phyloP scores from a whole-genome alignment of 2,797 vertebrate species.

The Sebastes taczanowskii region DNA sequence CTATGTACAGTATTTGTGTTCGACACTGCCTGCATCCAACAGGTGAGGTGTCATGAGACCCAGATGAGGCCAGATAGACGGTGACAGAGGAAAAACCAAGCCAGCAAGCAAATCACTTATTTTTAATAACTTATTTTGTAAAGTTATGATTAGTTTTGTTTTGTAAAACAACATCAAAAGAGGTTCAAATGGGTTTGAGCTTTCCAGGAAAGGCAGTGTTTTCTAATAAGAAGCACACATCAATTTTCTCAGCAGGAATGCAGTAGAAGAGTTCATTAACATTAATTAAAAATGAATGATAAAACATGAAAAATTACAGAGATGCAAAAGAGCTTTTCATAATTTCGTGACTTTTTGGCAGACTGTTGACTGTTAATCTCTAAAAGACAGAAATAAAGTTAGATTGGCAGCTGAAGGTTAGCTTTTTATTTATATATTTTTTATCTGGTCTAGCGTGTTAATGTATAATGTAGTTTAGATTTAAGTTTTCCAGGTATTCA shows the following conservation, averaged over 20 bases:
- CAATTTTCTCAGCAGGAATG: neutral
- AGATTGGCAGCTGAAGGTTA: neutral
- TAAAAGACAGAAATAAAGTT: neutral
- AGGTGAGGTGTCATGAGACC: neutral
- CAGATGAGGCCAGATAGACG: neutral
- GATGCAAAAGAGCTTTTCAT: neutral
- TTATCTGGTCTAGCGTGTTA: rapidly evolving
- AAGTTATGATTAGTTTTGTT: constrained; percentile 10
- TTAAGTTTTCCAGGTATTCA: too few relatives aligned
- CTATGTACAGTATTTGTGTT: neutral
- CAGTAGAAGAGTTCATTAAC: neutral
- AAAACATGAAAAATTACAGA: neutral
- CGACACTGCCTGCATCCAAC: neutral
- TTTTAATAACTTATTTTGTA: neutral
- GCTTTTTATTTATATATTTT: neutral
- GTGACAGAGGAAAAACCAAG: neutral
- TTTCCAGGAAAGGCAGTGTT: neutral
- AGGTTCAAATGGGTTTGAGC: constrained; percentile 22
- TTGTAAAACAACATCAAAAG: constrained; percentile 7
- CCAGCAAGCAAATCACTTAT: neutral
- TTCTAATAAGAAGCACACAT: neutral
- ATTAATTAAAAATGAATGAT: neutral
- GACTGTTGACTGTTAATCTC: neutral
- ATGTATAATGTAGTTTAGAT: too few relatives aligned
- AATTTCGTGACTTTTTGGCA: neutral